Percentiles rank a stretch among this genome's conserved stretches.
phyloP scores from a whole-genome alignment of 2,113 vertebrate genomes.

The Podocnemis expansa region DNA sequence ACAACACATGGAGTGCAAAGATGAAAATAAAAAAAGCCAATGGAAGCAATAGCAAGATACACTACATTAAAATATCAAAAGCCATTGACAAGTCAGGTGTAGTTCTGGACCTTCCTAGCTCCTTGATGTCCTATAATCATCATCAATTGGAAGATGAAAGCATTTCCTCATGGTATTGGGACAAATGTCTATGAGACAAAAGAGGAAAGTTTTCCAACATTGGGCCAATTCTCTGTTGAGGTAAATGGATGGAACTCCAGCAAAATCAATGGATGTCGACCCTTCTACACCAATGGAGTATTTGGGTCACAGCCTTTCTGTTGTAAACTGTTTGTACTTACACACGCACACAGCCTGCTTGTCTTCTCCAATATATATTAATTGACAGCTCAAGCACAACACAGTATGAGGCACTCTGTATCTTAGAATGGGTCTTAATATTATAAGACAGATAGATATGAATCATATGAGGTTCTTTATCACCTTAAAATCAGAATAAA shows the following conservation, averaged over 20 bases:
- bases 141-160: constrained; percentile 61
- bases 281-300: neutral
- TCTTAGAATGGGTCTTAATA: neutral
- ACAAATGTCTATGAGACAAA: constrained; percentile 20
- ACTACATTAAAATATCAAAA: constrained; percentile 64
- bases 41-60: neutral
- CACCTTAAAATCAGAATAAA: constrained; percentile 37
- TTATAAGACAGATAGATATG: neutral
- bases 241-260: neutral
- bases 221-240: constrained; percentile 36
- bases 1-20: constrained; percentile 7
- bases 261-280: constrained; percentile 39
- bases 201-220: constrained; percentile 9
- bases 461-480: neutral
- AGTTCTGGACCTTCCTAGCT: constrained; percentile 36
- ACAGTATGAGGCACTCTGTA: neutral
- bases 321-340: neutral
- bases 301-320: neutral
- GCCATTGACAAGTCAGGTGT: constrained; percentile 26
- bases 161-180: constrained; percentile 31
- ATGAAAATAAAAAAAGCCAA: constrained; percentile 44
- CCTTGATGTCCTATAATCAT: constrained; percentile 64
- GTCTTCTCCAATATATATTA: neutral
- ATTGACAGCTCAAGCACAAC: neutral
- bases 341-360: neutral